Evolutionary conservation across 2,113 vertebrate genomes (phyloP), one percentile per base, ranked within the genome.

Genomic region (Prietella phreatophila): DNA sequence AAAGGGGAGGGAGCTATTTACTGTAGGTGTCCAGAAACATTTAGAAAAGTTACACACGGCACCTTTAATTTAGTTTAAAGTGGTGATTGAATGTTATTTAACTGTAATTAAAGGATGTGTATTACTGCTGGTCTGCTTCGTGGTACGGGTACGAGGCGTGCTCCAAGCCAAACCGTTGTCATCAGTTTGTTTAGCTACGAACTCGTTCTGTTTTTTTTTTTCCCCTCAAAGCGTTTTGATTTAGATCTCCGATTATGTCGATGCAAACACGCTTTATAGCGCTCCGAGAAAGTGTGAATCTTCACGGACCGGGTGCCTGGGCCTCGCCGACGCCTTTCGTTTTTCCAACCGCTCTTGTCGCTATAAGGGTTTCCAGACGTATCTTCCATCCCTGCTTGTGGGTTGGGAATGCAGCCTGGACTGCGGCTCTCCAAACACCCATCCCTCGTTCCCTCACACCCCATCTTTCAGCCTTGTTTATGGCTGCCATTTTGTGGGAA

Each of bases 401-500:
- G 79, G 65, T 88, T 83, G 83, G 87, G 87, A 88, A 85, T 17
- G 10, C 56, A 60, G 87, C 83, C 75, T 63, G 69, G 87, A 88
- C 87, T 25, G 36, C 30, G 27, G 76, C 47, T 81, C 75, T 80
- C 75, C 83, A 67, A 36, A 89, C 82, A 75, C 85, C 14, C 83
- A 33, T 80, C 36, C 55, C 76, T 84, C 85, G 11, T 71, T 84
- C 65, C 25, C 87, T 82, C 60, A 86, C 89, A 83, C 85, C 82
- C 86, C 82, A 67, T 89, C 85, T n/a, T 13, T 89, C 86, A 87
- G 50, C 5, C 71, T 55, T 76, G 87, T 86, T 88, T 73, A 84
- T 65, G 85, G 56, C 55, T 56, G 83, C 61, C 76, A 78, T 89
- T 73, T 20, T 71, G 82, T 79, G 73, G 80, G 84, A 85, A 88